Evolutionary conservation across 2,797 vertebrate species (phyloP), one percentile per base, ranked within the genome.

Genomic region (Odontamblyopus lacepedii): DNA sequence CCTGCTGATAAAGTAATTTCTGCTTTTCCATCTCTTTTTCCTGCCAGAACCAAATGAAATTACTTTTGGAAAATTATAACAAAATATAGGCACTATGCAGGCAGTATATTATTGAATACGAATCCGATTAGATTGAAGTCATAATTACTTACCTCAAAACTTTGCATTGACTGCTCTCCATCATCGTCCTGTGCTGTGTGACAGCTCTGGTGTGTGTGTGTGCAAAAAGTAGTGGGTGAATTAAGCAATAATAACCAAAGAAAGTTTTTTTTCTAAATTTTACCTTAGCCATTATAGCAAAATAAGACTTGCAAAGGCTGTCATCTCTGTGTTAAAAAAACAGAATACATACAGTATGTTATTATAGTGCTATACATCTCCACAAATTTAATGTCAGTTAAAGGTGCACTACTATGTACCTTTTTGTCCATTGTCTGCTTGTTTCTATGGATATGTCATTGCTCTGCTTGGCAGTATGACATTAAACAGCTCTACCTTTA

Each of bases 21-120:
- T 98, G 97, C 76, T 98, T 99, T 84, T 97, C 96, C 94, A 98
- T 95, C 91, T 99, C 97, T 75, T 99, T 99, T 90, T 98, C 97
- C 97, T 99, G 87, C 13, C 71, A 23, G 41, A 80, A 19, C 73
- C 55, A 68, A 4, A 27, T 53, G 3, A 51, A 5, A 51, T 12
- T 8, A 30, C 12, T 32, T 61, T 32, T 32, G 30, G 5, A 9
- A 19, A 62, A 19, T 35, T 32, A 18, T 29, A 26, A 59, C 9
- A 15, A 26, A 27, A 29, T 29, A 57, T 53, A 5, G 51, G 51
- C 51, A 53, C 16, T 6, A 23, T 56, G n/a, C 56, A 59, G 11
- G 1, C 26, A 59, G 27, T 30, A 27, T 60, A 60, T 30, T 5
- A 30, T 3, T 30, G 53, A 4, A 18, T 48, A 48, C 27, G 62